Percentiles rank a stretch among this genome's conserved stretches.
Conservation (phyloP, 2,797 vertebrate species). For the Takifugu ocellatus region DNA sequence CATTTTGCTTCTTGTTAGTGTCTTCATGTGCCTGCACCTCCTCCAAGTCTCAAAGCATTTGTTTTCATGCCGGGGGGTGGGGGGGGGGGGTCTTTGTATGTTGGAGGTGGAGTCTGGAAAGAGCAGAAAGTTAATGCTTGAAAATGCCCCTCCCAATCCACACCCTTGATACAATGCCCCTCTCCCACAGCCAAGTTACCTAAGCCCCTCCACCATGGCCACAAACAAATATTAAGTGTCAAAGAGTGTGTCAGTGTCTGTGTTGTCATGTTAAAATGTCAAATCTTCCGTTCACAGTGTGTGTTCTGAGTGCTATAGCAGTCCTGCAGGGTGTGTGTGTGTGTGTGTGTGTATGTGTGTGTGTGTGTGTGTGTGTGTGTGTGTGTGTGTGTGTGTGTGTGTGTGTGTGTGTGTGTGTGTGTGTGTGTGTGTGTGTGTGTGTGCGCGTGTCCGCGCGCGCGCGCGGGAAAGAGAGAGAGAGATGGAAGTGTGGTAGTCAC, state of each 20-base stretch:
- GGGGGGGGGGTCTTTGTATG: conserved; percentile 8
- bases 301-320: conserved; percentile 6
- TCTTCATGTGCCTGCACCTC: too few relatives aligned
- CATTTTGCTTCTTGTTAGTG: too few relatives aligned
- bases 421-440: conserved; percentile 9
- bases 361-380: conserved; percentile 10
- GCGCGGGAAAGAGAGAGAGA: conserved; percentile 11
- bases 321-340: conserved; percentile 9
- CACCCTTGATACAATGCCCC: neutral
- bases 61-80: too few relatives aligned
- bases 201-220: too few relatives aligned
- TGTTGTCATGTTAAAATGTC: neutral
- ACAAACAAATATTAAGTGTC: conserved; percentile 17
- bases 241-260: neutral
- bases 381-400: conserved; percentile 2
- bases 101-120: conserved; percentile 28
- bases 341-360: conserved; percentile 21
- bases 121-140: conserved; percentile 43
- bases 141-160: conserved; percentile 9
- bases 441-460: conserved; percentile 7
- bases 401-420: conserved; percentile 21
- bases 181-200: conserved; percentile 4
- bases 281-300: neutral
- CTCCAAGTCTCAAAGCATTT: too few relatives aligned
- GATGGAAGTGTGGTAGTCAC: conserved; percentile 35